These are phyloP conservation scores for Cervus canadensis DNA, from an alignment of 2,113 vertebrate genomes.

Conservation along the genomic window DNA sequence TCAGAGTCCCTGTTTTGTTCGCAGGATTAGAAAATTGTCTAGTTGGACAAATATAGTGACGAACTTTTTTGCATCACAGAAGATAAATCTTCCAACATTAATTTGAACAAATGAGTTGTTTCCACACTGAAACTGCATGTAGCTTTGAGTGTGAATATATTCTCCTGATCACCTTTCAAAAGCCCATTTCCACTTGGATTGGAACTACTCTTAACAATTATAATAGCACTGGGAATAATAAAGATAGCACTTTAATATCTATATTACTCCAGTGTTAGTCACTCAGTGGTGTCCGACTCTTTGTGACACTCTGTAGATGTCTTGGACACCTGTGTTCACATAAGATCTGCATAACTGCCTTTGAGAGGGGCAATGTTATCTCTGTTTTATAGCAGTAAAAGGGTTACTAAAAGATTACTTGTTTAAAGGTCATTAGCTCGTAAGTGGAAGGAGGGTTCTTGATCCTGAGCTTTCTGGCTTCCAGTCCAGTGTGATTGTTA, in stretches of 20 bases:
- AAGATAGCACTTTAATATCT: not conserved
- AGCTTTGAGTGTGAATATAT: not conserved
- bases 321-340: not conserved
- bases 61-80: not conserved
- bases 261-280: not conserved
- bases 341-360: not conserved
- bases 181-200: not conserved
- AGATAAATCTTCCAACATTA: not conserved
- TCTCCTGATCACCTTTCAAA: not conserved
- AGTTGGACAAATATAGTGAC: not conserved
- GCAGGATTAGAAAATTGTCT: constrained; percentile 14
- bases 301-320: not conserved
- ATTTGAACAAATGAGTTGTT: not conserved
- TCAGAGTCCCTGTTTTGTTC: constrained; percentile 6
- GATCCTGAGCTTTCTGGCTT: not conserved
- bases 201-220: not conserved
- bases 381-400: not conserved
- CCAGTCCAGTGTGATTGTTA: not conserved
- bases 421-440: not conserved
- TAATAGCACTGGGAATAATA: not conserved
- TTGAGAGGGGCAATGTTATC: not conserved
- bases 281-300: not conserved
- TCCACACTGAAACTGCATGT: not conserved
- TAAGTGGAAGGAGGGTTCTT: not conserved
- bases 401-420: not conserved